phyloP scores from a whole-genome alignment of 2,113 vertebrate species.

The Chaetodon auriga region DNA sequence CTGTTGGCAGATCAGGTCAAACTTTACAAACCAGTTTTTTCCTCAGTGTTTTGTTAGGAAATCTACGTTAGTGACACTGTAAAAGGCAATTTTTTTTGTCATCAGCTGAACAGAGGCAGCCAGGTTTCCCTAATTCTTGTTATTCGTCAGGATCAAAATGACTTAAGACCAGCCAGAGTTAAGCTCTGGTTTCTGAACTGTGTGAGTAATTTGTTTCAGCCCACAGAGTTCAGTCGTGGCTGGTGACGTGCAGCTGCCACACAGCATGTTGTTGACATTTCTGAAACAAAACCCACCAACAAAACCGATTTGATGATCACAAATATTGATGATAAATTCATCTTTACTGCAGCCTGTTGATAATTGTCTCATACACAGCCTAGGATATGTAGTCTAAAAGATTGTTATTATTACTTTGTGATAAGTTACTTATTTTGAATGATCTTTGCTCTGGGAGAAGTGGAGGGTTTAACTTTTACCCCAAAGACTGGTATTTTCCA shows the following conservation, averaged over 20 bases:
- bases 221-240: background rate
- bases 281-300: no score
- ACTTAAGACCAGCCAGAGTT: background rate
- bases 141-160: background rate
- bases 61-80: background rate
- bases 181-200: conserved; percentile 4
- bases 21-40: background rate
- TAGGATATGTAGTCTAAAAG: no score
- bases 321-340: no score
- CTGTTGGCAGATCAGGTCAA: background rate
- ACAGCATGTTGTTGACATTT: background rate
- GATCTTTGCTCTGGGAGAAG: no score
- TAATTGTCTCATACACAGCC: no score
- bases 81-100: background rate
- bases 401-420: no score
- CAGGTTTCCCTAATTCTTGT: background rate
- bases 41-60: background rate
- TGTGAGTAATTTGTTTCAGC: background rate
- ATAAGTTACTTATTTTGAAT: no score
- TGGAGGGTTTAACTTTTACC: no score
- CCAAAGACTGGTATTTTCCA: no score
- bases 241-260: background rate
- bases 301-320: no score
- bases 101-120: background rate
- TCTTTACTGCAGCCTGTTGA: no score